Evolutionary conservation across 2,797 vertebrate species (phyloP), one percentile per base, ranked within the genome.

Genomic region (Manis crassicaudata): DNA sequence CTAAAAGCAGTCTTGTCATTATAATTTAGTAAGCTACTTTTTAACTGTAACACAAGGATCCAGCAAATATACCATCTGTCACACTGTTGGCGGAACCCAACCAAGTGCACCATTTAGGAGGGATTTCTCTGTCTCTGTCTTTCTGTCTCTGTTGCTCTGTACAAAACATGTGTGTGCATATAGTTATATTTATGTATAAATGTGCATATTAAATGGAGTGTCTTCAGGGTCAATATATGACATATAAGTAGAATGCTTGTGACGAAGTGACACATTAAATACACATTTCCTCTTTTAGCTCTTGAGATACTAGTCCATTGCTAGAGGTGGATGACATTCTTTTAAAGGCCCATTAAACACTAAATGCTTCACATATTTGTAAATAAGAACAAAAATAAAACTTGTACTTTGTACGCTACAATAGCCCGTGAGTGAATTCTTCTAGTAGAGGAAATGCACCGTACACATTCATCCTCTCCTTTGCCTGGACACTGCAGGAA

Each of bases 1-100:
- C 96, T 96, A 94, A 98, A 95, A 95, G 96, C 88, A 97, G 88
- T 89, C 85, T 97, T 40, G 4, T 67, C 81, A 65, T 96, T 11
- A 16, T 88, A 68, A 72, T 84, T 96, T 54, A 87, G 91, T 93
- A 96, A 89, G 60, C 72, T 87, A 95, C 58, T 93, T 56, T 88
- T 90, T 76, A 54, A 90, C 83, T 94, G 97, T 81, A 86, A 75
- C 88, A 89, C 81, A 29, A 90, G 11, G 17, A 35, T 54, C 32
- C 27, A 83, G 77, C 67, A 96, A 88, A 86, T 17, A 70, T 9
- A 63, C 43, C 70, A 46, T 79, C 37, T 72, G 46, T 80, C 46
- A 77, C 2, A 25, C 65, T 50, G 8, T 37, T 70, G 67, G 65
- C 60, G 54, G 27, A 70, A 8, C 20, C n/a, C 70, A 75, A 72